phyloP scores from a whole-genome alignment of 2,797 vertebrate genomes.

The Mastacembelus armatus region DNA sequence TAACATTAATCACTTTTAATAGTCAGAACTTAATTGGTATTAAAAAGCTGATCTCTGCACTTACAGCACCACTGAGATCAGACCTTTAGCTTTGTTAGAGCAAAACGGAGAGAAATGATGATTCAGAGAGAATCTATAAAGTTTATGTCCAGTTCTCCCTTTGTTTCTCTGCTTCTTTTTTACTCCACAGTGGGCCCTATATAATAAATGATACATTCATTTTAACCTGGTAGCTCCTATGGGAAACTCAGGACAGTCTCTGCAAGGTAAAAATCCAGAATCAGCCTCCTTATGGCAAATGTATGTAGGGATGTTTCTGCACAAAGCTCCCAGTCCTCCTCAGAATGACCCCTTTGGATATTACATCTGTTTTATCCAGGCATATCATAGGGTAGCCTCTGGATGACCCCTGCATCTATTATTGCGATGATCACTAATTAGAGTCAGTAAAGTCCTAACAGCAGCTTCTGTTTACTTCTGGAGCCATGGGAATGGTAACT shows the following conservation, averaged over 20 bases:
- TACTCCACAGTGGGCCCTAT: neutral
- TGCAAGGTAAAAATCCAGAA: conserved; percentile 4
- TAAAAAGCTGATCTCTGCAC: conserved; percentile 54
- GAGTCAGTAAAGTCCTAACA: conserved; percentile 23
- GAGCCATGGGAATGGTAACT: conserved; percentile 1
- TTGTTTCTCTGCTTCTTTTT: neutral
- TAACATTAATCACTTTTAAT: conserved; percentile 58
- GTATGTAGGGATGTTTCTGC: conserved; percentile 22
- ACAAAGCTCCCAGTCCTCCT: conserved; percentile 6
- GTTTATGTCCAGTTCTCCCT: neutral
- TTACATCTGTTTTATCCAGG: conserved; percentile 16
- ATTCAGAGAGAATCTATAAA: conserved; percentile 11
- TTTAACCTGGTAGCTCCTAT: conserved; percentile 19
- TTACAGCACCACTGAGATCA: conserved; percentile 19
- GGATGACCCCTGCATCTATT: conserved; percentile 5
- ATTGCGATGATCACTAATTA: conserved; percentile 37
- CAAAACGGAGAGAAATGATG: conserved; percentile 10
- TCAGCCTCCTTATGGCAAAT: no score
- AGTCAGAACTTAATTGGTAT: conserved; percentile 38
- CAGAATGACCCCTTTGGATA: conserved; percentile 36
- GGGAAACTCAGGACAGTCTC: conserved; percentile 10
- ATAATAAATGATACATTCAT: conserved; percentile 43
- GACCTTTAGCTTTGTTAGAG: conserved; percentile 20
- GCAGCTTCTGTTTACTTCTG: conserved; percentile 35
- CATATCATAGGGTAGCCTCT: conserved; percentile 18